Evolutionary conservation across 2,797 vertebrate species (phyloP).

Genomic region (Miichthys miiuy): DNA sequence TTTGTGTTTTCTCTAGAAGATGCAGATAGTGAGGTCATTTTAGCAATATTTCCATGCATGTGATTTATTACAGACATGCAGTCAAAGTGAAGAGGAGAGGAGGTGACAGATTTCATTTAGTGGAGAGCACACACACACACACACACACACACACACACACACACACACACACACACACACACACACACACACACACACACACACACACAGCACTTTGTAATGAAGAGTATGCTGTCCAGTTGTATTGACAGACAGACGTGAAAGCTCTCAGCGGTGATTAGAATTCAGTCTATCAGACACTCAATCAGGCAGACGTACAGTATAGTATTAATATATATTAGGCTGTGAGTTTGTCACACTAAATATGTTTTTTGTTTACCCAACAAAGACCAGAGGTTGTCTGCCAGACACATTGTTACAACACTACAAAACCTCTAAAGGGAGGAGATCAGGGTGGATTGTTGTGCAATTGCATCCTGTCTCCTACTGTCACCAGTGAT

Average conservation of each 20-base stretch:
- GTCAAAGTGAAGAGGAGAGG: conserved; percentile 38
- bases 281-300: conserved; percentile 51
- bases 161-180: conserved; percentile 1
- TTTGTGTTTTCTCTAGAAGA: neutral
- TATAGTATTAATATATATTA: neutral
- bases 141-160: neutral
- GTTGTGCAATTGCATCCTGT: neutral
- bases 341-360: neutral
- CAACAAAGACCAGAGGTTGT: neutral
- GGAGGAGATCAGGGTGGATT: neutral
- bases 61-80: conserved; percentile 60
- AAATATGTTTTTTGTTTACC: neutral
- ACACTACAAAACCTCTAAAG: neutral
- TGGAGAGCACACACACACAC: conserved; percentile 38
- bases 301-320: conserved; percentile 24
- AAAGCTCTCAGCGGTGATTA: conserved; percentile 75
- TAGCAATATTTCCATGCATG: conserved; percentile 36
- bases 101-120: conserved; percentile 66
- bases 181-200: conserved; percentile 11
- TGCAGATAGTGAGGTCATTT: conserved; percentile 19
- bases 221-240: conserved; percentile 41
- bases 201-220: conserved; percentile 51
- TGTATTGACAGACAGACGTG: conserved; percentile 60
- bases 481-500: too few relatives aligned
- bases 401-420: neutral